Evolutionary conservation across 2,797 vertebrate species (phyloP), one percentile per base, ranked within the genome.

Genomic region (Babyrousa celebensis): DNA sequence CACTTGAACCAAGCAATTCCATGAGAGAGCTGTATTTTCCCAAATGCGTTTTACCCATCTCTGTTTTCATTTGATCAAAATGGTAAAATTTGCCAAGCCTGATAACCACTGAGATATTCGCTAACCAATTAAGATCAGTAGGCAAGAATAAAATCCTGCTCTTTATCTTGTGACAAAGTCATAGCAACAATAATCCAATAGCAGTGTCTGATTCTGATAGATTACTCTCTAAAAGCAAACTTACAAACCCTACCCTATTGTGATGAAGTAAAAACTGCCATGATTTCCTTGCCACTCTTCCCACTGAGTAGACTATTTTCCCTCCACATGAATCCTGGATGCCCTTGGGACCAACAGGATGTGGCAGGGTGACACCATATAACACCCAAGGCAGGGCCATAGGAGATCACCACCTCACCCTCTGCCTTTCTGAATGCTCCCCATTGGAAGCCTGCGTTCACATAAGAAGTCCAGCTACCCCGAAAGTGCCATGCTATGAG

Each of bases 21-120:
- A 3, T 36, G 17, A 88, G 91, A 77, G 52, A 25, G 25, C 21
- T 63, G 12, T 62, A 78, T 90, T 89, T 91, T 85, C 25, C 20
- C 68, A 87, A 74, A 18, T 68, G 27, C 27, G 43, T 91, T 36
- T 36, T 36, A 36, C 36, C 36, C 36, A 36, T 21, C 52, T 87
- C 56, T 43, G 32, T 43, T 67, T 58, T 68, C 63, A 63, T 36
- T 54, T 68, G 70, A 67, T 70, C 56, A 65, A 67, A 70, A 16
- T 86, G 52, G 60, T 80, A 52, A 91, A 65, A 62, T 68, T 10
- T 82, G 23, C 43, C 89, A 48, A 85, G 10, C 36, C 32, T 78
- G 27, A 12, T 43, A 84, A 68, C 65, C 71, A 91, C 52, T 91
- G 63, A 87, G 87, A 56, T 68, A 85, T 77, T 85, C n/a, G 71